Evolutionary conservation across 37 sponge, comb jelly and placozoan species (phyloP).

Genomic region (Axinella damicornis): DNA sequence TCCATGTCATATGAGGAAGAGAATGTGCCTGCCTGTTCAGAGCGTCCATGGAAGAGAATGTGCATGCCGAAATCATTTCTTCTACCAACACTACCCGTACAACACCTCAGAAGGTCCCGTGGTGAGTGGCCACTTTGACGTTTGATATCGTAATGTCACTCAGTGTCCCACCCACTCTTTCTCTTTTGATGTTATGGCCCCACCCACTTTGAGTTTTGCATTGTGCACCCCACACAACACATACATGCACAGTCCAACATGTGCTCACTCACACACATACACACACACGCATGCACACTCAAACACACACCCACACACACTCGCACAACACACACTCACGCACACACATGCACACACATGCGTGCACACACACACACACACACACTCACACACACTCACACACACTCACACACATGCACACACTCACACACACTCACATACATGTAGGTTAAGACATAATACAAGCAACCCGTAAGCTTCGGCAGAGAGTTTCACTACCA

Average conservation of each 20-base stretch:
- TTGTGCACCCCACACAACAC: too few species aligned
- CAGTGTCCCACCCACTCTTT: too few species aligned
- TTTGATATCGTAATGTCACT: neutral
- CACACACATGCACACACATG: neutral
- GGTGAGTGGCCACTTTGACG: neutral
- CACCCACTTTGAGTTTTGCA: too few species aligned
- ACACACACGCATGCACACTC: too few species aligned
- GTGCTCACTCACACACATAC: too few species aligned
- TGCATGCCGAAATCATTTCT: conserved; percentile 72
- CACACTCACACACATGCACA: conserved; percentile 6
- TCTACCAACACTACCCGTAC: conserved; percentile 76
- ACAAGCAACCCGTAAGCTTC: conserved; percentile 52
- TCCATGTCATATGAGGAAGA: too few species aligned
- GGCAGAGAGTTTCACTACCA: conserved; percentile 34
- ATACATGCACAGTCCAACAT: too few species aligned
- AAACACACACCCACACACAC: too few species aligned
- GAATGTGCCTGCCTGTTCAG: too few species aligned
- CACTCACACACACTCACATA: neutral
- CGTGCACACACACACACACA: too few species aligned
- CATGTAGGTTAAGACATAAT: conserved; percentile 17
- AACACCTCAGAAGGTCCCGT: neutral
- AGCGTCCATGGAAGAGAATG: conserved; percentile 82
- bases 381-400: conserved; percentile 10
- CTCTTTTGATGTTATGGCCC: too few species aligned
- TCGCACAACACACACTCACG: too few species aligned